A percentile compares a stretch with the other conserved stretches of the same genome.
Evolutionary conservation across 2,797 vertebrate genomes (phyloP).

Genomic region (Brotula barbata): DNA sequence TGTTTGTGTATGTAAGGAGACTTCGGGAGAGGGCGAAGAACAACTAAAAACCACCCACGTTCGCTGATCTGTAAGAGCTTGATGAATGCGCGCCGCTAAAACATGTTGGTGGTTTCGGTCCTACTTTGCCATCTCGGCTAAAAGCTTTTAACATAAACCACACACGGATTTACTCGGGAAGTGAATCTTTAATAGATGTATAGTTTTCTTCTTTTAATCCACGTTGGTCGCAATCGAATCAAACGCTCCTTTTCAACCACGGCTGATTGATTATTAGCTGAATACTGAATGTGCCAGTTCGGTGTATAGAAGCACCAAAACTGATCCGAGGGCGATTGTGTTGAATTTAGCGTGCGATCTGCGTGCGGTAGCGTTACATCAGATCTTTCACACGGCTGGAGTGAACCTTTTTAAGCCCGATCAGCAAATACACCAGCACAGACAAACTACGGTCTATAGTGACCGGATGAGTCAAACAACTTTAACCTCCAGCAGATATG

Average conservation of each 20-base stretch:
- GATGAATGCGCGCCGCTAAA: background rate
- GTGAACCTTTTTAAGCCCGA: conserved; percentile 39
- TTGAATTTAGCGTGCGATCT: too few species aligned
- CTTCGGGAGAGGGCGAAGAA: background rate
- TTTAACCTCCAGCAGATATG: too few species aligned
- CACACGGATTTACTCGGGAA: background rate
- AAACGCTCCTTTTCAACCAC: too few species aligned
- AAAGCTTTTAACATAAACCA: background rate
- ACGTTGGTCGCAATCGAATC: too few species aligned
- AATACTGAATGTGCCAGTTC: too few species aligned
- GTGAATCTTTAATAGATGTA: background rate
- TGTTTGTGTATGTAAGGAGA: too few species aligned
- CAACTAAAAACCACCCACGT: background rate
- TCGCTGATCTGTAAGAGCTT: background rate
- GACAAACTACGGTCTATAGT: too few species aligned
- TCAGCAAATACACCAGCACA: conserved; percentile 39
- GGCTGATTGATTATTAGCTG: too few species aligned
- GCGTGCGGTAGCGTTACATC: background rate
- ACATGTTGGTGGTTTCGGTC: background rate
- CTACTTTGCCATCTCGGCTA: background rate
- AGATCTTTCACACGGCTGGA: conserved; percentile 36
- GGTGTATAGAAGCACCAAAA: too few species aligned
- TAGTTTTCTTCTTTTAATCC: too few species aligned
- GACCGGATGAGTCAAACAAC: too few species aligned
- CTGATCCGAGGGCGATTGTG: too few species aligned